A percentile compares a stretch with the other conserved stretches of the same genome.
phyloP scores from a whole-genome alignment of 2,113 vertebrate genomes.

The Myotis brandtii region DNA sequence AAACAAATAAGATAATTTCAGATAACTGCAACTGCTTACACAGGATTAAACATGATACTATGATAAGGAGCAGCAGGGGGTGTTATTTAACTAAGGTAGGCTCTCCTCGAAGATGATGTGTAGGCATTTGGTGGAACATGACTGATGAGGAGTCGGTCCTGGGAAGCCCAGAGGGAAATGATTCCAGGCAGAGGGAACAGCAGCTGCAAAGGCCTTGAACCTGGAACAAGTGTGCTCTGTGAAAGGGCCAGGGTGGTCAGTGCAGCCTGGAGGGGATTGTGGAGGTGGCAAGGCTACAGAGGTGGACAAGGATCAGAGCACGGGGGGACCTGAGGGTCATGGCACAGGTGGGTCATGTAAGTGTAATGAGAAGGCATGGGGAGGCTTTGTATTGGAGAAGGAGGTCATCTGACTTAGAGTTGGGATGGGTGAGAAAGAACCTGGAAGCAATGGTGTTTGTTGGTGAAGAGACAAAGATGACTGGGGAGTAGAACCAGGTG shows the following conservation, averaged over 20 bases:
- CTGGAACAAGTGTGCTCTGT: too few species aligned
- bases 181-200: not conserved
- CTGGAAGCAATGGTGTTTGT: not conserved
- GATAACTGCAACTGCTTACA: not conserved
- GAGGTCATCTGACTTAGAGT: not conserved
- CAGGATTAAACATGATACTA: not conserved
- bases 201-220: not conserved
- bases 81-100: not conserved
- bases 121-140: not conserved
- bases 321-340: fast-evolving
- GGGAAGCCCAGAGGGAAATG: not conserved
- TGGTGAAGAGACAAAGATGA: not conserved
- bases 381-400: not conserved
- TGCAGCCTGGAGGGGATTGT: not conserved
- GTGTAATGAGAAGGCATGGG: not conserved
- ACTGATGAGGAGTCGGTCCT: not conserved
- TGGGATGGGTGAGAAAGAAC: not conserved
- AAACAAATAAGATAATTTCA: not conserved
- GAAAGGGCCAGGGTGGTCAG: not conserved
- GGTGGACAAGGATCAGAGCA: not conserved
- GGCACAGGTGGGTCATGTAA: not conserved
- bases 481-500: not conserved
- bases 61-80: not conserved
- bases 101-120: not conserved
- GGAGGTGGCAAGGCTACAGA: not conserved